Percentiles rank a stretch among this genome's conserved stretches.
Evolutionary conservation across 2,888 invertebrate species (phyloP).

Genomic region (Tanaodytes sp.): DNA sequence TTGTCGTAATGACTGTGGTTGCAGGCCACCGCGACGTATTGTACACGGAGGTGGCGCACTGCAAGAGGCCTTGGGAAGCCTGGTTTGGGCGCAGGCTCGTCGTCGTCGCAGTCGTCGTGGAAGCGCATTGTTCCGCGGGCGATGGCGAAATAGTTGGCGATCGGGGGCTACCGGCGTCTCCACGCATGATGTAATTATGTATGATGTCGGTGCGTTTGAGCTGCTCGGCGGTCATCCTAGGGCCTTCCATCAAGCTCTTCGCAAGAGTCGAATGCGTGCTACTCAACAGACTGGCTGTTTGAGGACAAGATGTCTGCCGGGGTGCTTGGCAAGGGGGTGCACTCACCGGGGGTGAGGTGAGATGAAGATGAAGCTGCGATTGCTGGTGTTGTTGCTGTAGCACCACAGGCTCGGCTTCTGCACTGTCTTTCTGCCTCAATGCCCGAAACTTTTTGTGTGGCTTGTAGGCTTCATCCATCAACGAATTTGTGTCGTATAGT

Average conservation of each 20-base stretch:
- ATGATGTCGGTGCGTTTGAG: slow-evolving; percentile 93
- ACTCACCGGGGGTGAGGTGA: slow-evolving; percentile 66
- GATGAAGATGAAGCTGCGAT: slow-evolving; percentile 75
- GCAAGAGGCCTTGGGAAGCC: slow-evolving; percentile 66
- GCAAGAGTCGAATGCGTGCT: slow-evolving; percentile 92
- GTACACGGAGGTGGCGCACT: slow-evolving; percentile 68
- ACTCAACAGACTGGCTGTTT: slow-evolving; percentile 79
- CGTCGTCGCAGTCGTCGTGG: slow-evolving; percentile 71
- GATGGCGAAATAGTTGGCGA: slow-evolving; percentile 70
- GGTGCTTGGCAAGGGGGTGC: slow-evolving; percentile 66
- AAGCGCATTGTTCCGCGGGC: slow-evolving; percentile 75
- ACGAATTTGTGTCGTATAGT: slow-evolving; percentile 88
- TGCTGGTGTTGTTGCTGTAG: slow-evolving; percentile 57
- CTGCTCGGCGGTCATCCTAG: slow-evolving; percentile 93
- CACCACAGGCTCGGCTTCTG: slow-evolving; percentile 83
- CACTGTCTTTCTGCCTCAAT: slow-evolving; percentile 84
- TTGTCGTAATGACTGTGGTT: slow-evolving; percentile 79
- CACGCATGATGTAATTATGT: slow-evolving; percentile 91
- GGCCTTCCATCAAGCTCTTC: slow-evolving; percentile 92
- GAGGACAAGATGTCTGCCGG: slow-evolving; percentile 64
- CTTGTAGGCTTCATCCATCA: slow-evolving; percentile 96
- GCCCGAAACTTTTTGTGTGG: slow-evolving; percentile 96
- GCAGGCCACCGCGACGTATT: slow-evolving; percentile 66
- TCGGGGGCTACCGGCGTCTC: slow-evolving; percentile 74
- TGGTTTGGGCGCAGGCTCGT: slow-evolving; percentile 70